Evolutionary conservation across 2,797 vertebrate genomes (phyloP), one percentile per base, ranked within the genome.

Genomic region (Mico argentatus): DNA sequence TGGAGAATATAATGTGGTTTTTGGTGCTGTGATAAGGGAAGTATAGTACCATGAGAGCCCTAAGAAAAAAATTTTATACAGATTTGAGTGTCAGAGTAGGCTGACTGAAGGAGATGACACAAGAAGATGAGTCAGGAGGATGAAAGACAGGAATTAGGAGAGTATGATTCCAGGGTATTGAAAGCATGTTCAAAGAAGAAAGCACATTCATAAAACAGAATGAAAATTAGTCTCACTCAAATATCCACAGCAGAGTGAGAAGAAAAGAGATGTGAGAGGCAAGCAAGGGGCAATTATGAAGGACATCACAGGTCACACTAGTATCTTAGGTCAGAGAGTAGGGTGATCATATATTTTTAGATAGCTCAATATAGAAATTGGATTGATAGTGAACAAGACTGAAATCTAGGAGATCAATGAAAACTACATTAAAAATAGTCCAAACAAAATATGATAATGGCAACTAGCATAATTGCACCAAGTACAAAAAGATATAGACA

Each of bases 171-270:
- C 19, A 20, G 41, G 11, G 5, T 44, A 13, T 4, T 27, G 4
- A 33, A 6, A 50, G 7, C 26, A 55, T 61, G 17, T 61, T 88
- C 80, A 85, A 44, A 86, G 20, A 93, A 39, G 15, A 19, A 61
- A 92, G 14, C 22, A 4, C 17, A 82, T 20, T 1, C 52, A 59
- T 33, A 70, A 59, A 46, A 46, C 3, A 59, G 46, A 73, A 48
- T 22, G 24, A n/a, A 48, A 14, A 27, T 41, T 44, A 19, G 2
- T 26, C 2, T 85, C 15, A 46, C 44, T 48, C 10, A 61, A 82
- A 57, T 33, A 4, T 10, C 3, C 0, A 11, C 33, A 75, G 50
- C 2, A 6, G 0, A 14, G 4, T 24, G 2, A 46, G 39, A 22
- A 52, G 44, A 67, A 73, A 19, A 52, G 14, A 61, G 52, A 52